A percentile compares a stretch with the other conserved stretches of the same genome.
These are phyloP conservation scores for Cacajao melanocephalus DNA, from an alignment of 2,797 vertebrate genomes.

Conservation along the genomic window DNA sequence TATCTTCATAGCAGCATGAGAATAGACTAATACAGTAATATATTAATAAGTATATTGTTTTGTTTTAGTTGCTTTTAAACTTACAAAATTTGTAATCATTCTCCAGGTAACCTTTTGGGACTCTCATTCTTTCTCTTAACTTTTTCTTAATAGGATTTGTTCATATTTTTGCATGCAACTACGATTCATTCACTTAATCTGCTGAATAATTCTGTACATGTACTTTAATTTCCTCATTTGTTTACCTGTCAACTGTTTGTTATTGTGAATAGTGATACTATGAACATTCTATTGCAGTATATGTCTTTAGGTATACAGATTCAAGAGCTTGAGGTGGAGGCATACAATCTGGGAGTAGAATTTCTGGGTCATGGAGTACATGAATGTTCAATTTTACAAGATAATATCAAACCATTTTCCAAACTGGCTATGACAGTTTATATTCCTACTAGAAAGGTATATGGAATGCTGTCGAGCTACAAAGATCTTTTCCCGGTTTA, in stretches of 20 bases:
- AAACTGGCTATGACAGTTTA: neutral
- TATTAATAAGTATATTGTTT: neutral
- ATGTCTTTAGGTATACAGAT: neutral
- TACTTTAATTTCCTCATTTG: neutral
- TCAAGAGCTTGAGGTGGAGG: neutral
- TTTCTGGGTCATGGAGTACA: neutral
- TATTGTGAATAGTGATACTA: neutral
- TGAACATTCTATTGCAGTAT: neutral
- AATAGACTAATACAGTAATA: neutral
- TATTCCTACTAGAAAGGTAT: neutral
- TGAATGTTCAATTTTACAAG: neutral
- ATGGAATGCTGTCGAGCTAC: neutral
- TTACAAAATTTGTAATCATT: neutral
- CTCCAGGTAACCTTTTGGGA: neutral
- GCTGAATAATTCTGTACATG: neutral
- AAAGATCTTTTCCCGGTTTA: neutral
- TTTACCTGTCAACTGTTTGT: neutral
- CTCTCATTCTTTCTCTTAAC: neutral
- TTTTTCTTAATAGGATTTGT: neutral
- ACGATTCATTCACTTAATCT: neutral
- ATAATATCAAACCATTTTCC: neutral
- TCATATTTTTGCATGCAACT: neutral
- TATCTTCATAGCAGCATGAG: neutral
- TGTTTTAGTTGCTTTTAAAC: neutral
- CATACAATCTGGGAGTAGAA: neutral